A percentile compares a stretch with the other conserved stretches of the same genome.
Evolutionary conservation across 1,140 invertebrate species (phyloP).

Genomic region (Nebria ingens): DNA sequence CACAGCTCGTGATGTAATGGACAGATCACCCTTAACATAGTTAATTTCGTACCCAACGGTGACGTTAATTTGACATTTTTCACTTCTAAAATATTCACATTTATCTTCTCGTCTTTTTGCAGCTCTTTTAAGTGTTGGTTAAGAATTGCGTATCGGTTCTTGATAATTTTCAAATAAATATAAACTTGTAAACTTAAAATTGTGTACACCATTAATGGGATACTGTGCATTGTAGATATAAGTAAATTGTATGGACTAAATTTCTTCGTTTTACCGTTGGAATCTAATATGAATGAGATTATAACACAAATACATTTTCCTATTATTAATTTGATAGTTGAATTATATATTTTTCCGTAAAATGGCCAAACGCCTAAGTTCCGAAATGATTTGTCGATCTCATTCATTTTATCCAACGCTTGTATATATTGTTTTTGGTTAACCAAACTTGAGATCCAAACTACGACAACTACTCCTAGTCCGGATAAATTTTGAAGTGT

Average conservation of each 20-base stretch:
- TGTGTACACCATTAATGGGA: background rate
- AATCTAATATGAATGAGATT: background rate
- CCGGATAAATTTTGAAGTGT: slow-evolving; percentile 10
- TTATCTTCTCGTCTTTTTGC: background rate
- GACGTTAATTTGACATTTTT: slow-evolving; percentile 4
- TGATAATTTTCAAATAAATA: background rate
- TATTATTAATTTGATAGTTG: background rate
- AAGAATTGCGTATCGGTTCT: background rate
- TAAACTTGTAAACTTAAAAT: slow-evolving; percentile 7
- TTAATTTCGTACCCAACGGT: slow-evolving; percentile 6
- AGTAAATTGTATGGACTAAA: background rate
- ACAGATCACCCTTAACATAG: slow-evolving; percentile 15
- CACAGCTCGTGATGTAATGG: slow-evolving; percentile 17
- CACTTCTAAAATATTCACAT: background rate
- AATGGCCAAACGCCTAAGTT: slow-evolving; percentile 15
- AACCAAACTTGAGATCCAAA: slow-evolving; percentile 3
- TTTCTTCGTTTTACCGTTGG: background rate
- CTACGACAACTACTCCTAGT: slow-evolving; percentile 1
- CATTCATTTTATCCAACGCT: slow-evolving; percentile 6
- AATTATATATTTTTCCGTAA: background rate
- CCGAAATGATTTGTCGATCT: slow-evolving; percentile 9
- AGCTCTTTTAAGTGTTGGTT: slow-evolving; percentile 6
- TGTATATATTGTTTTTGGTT: slow-evolving; percentile 11
- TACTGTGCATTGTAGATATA: background rate
- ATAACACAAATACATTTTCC: background rate